Conservation (phyloP, 1,140 invertebrate species). For the Lucilia sericata region DNA sequence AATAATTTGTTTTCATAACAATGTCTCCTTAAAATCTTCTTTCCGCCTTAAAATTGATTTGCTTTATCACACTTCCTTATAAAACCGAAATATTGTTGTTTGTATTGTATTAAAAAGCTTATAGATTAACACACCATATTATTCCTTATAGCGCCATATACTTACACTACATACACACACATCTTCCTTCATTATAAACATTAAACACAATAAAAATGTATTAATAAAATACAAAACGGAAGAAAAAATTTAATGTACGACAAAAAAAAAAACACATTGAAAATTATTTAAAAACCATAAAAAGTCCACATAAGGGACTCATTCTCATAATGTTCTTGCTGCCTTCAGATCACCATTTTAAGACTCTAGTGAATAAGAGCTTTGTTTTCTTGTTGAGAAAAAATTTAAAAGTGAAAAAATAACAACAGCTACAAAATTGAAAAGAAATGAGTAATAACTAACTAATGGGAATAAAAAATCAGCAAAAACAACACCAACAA, state of each 20-base stretch:
- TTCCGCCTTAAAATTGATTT: no score
- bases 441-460: constrained; percentile 8
- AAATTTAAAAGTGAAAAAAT: not conserved
- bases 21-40: no score
- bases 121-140: constrained; percentile 1
- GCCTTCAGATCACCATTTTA: not conserved
- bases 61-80: no score
- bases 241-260: not conserved
- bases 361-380: not conserved
- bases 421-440: not conserved
- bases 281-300: constrained; percentile 24
- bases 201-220: not conserved
- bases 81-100: not conserved
- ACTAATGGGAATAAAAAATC: not conserved
- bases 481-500: not conserved
- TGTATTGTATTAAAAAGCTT: not conserved
- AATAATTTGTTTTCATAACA: no score
- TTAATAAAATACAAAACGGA: not conserved
- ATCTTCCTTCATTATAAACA: not conserved
- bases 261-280: not conserved
- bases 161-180: no score
- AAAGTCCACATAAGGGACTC: constrained; percentile 23
- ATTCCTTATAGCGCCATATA: not conserved
- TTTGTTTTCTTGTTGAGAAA: not conserved
- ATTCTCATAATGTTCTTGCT: not conserved